Percentiles rank a stretch among this genome's conserved stretches.
Evolutionary conservation across 2,888 invertebrate species (phyloP).

Genomic region (Leucoptera coffeella): DNA sequence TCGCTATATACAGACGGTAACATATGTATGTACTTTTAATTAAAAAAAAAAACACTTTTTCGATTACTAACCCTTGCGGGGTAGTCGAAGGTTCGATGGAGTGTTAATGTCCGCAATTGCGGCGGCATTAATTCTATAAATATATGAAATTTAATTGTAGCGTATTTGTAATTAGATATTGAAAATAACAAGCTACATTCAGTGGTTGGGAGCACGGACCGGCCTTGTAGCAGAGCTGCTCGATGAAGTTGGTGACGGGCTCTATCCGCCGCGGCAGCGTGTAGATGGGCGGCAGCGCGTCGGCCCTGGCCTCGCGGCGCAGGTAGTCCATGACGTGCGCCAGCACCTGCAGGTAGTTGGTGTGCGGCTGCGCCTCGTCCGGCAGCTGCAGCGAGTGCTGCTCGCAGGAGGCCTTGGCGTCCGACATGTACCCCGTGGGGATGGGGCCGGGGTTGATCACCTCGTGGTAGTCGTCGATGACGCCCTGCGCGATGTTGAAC

Average conservation of each 20-base stretch:
- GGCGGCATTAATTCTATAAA: too few species aligned
- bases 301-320: neutral
- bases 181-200: too few species aligned
- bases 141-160: too few species aligned
- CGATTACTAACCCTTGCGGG: too few species aligned
- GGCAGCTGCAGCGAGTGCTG: conserved; percentile 23
- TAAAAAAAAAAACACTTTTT: too few species aligned
- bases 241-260: conserved; percentile 18
- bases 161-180: too few species aligned
- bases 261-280: conserved; percentile 25
- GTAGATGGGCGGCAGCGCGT: conserved; percentile 22
- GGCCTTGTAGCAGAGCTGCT: conserved; percentile 20
- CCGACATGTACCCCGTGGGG: conserved; percentile 27
- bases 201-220: conserved; percentile 16
- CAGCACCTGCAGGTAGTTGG: conserved; percentile 18
- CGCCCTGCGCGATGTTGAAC: conserved; percentile 23
- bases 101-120: too few species aligned
- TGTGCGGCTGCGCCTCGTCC: conserved; percentile 10
- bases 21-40: too few species aligned
- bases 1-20: too few species aligned
- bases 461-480: conserved; percentile 21
- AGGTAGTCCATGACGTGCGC: conserved; percentile 27
- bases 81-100: too few species aligned
- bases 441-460: conserved; percentile 28
- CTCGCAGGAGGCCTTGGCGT: conserved; percentile 17